A percentile compares a stretch with the other conserved stretches of the same genome.
Evolutionary conservation across 2,113 vertebrate species (phyloP).

Genomic region (Callionymus lyra): DNA sequence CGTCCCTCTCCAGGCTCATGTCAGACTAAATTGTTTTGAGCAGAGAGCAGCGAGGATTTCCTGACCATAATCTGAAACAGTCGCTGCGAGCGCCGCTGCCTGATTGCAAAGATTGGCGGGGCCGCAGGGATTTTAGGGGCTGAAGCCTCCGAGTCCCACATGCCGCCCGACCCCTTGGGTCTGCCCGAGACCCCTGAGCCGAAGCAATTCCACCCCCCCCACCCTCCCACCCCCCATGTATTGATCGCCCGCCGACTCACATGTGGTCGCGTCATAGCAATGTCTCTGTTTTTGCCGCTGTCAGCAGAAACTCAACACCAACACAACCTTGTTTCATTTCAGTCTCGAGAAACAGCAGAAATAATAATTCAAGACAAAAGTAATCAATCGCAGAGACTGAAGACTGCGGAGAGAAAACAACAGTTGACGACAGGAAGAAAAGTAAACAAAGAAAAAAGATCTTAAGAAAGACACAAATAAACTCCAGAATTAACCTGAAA

Average conservation of each 20-base stretch:
- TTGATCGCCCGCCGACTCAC: conserved; percentile 17
- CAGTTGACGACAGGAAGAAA: too few species aligned
- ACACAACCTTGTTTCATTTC: not conserved
- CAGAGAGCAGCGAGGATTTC: conserved; percentile 77
- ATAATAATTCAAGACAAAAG: not conserved
- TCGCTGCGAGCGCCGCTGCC: conserved; percentile 64
- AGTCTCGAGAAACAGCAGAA: not conserved
- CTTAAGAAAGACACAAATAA: too few species aligned
- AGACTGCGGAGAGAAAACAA: too few species aligned
- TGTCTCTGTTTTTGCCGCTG: conserved; percentile 30
- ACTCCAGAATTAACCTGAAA: too few species aligned
- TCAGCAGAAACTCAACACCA: conserved; percentile 29
- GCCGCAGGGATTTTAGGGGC: conserved; percentile 40
- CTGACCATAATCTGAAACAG: conserved; percentile 78
- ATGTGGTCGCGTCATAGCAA: conserved; percentile 22
- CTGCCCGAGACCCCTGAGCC: too few species aligned
- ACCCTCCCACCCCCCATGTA: too few species aligned
- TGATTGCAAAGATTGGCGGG: conserved; percentile 66
- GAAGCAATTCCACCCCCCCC: too few species aligned
- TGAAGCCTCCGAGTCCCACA: conserved; percentile 22
- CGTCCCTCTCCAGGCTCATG: conserved; percentile 51
- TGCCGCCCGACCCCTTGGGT: too few species aligned
- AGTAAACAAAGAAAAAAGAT: too few species aligned
- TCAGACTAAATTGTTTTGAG: conserved; percentile 76
- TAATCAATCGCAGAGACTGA: too few species aligned